Evolutionary conservation across 2,113 vertebrate species (phyloP).

Genomic region (Podilymbus podiceps): DNA sequence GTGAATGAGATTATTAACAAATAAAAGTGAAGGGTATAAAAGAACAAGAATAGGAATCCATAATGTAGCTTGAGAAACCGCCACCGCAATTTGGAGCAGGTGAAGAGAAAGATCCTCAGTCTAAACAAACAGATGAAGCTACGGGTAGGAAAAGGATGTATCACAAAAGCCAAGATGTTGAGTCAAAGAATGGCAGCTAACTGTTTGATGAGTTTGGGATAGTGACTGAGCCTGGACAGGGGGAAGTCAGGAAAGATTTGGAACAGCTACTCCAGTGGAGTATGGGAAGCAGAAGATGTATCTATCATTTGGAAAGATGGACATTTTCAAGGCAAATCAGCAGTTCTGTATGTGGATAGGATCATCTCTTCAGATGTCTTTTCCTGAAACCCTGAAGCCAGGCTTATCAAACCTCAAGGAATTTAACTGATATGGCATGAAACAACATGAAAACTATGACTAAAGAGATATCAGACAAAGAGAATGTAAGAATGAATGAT

Average conservation of each 20-base stretch:
- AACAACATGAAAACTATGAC: background rate
- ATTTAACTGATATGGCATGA: background rate
- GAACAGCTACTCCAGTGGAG: background rate
- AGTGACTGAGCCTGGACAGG: background rate
- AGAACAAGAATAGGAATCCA: background rate
- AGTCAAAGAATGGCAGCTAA: background rate
- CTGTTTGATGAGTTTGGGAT: background rate
- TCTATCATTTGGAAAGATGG: background rate
- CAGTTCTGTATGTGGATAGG: background rate
- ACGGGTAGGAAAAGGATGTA: background rate
- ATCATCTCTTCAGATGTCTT: background rate
- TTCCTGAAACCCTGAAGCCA: background rate
- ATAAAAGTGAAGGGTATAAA: background rate
- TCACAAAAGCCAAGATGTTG: background rate
- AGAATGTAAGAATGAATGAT: constrained; percentile 10
- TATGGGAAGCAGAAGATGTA: background rate
- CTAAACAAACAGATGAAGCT: background rate
- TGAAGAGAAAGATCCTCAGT: background rate
- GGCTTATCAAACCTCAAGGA: background rate
- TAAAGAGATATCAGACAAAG: background rate
- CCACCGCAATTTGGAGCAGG: background rate
- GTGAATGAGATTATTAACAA: background rate
- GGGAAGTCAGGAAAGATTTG: background rate
- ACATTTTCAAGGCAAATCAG: background rate
- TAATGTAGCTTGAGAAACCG: background rate